phyloP scores from a whole-genome alignment of 2,113 vertebrate genomes.

The Nesoenas mayeri region DNA sequence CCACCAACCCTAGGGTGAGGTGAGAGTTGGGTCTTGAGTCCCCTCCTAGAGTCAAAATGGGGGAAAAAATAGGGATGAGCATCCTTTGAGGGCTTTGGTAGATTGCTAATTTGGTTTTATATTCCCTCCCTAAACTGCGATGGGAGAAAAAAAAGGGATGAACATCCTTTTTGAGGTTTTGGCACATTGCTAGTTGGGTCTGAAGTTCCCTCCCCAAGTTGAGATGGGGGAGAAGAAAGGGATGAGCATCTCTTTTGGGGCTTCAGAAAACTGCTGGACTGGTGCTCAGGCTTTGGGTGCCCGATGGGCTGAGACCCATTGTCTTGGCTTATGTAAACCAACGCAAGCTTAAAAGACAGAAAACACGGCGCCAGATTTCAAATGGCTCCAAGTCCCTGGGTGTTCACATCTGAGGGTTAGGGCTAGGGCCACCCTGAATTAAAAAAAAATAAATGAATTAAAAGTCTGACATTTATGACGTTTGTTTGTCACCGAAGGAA shows the following conservation, averaged over 20 bases:
- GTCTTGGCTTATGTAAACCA: neutral
- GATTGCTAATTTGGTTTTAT: neutral
- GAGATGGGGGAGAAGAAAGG: neutral
- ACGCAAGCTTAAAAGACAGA: neutral
- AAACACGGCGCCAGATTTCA: neutral
- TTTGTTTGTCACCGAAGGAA: neutral
- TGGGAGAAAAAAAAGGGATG: neutral
- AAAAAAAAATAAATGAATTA: neutral
- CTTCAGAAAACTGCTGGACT: neutral
- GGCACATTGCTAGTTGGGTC: neutral
- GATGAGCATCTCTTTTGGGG: neutral
- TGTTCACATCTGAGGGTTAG: slow-evolving; percentile 14
- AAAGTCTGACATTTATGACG: neutral
- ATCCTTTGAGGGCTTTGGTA: neutral
- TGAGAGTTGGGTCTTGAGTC: neutral
- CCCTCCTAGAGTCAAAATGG: neutral
- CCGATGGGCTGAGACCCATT: neutral
- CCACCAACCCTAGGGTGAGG: neutral
- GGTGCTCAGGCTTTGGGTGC: neutral
- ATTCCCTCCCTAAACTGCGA: neutral
- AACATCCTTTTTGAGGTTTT: neutral
- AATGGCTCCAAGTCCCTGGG: neutral
- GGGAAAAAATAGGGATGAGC: neutral
- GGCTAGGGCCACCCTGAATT: neutral
- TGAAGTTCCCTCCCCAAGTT: neutral